These are phyloP conservation scores for Heteractis magnifica DNA, from an alignment of 92 coral and sea anemone genomes.

Conservation along the genomic window DNA sequence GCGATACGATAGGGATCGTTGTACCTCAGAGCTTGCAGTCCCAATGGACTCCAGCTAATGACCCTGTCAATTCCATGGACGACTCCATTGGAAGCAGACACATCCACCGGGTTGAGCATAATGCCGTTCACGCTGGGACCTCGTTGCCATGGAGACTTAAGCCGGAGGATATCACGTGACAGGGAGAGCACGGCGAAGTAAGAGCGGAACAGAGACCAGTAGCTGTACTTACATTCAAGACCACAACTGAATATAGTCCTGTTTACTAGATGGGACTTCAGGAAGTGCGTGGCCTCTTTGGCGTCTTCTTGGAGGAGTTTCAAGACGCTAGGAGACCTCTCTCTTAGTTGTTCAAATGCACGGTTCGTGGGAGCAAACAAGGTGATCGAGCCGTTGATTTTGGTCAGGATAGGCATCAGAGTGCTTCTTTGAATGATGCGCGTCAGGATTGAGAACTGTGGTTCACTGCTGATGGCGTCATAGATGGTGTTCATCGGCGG, in stretches of 20 bases:
- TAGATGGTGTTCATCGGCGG: slow-evolving; percentile 60
- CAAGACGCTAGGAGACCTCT: slow-evolving; percentile 44
- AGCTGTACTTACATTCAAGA: slow-evolving; percentile 78
- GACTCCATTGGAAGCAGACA: slow-evolving; percentile 76
- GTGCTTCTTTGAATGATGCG: slow-evolving; percentile 52
- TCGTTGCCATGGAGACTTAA: slow-evolving; percentile 38
- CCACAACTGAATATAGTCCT: slow-evolving; percentile 73
- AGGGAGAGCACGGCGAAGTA: slow-evolving; percentile 49
- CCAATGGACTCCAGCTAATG: slow-evolving; percentile 43
- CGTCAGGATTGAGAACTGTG: slow-evolving; percentile 57
- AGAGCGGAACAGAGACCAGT: slow-evolving; percentile 76
- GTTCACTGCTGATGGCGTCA: slow-evolving; percentile 52
- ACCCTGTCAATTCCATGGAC: slow-evolving; percentile 74
- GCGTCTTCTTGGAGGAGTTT: slow-evolving; percentile 34
- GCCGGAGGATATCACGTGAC: slow-evolving; percentile 53
- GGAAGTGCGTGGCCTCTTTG: slow-evolving; percentile 51
- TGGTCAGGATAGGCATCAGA: slow-evolving; percentile 37
- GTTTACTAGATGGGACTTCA: slow-evolving; percentile 55
- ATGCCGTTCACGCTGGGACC: slow-evolving; percentile 55
- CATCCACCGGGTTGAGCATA: slow-evolving; percentile 46
- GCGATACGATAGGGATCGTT: neutral
- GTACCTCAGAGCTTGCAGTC: neutral
- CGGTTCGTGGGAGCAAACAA: slow-evolving; percentile 78
- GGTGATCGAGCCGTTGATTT: slow-evolving; percentile 60
- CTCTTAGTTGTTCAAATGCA: slow-evolving; percentile 54